Percentiles rank a stretch among this genome's conserved stretches.
Conservation (phyloP, 2,113 vertebrate genomes). For the Hyperoodon ampullatus region DNA sequence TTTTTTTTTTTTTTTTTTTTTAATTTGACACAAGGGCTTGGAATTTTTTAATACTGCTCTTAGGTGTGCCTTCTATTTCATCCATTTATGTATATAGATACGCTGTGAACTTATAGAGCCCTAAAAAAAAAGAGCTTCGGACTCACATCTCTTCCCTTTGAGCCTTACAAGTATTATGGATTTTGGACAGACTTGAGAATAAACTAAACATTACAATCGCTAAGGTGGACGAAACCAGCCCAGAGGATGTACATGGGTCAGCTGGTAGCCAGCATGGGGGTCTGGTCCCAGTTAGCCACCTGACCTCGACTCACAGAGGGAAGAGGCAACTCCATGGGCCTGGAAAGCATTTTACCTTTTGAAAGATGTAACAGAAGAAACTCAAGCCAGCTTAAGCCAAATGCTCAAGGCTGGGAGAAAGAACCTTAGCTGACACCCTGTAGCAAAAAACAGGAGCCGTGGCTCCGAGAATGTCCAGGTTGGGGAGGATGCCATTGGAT, state of each 20-base stretch:
- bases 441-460: fast-evolving
- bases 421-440: fast-evolving
- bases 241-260: fast-evolving
- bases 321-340: too few species aligned
- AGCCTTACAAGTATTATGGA: too few species aligned
- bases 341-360: not conserved
- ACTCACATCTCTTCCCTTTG: not conserved
- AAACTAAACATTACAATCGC: not conserved
- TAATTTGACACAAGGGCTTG: not conserved
- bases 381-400: not conserved
- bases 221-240: not conserved
- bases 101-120: too few species aligned
- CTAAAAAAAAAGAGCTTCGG: not conserved
- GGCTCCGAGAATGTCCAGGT: too few species aligned
- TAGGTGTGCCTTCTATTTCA: fast-evolving
- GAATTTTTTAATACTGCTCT: not conserved
- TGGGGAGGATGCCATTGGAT: not conserved
- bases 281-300: fast-evolving
- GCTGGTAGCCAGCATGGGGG: fast-evolving
- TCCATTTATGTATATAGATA: too few species aligned
- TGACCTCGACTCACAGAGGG: fast-evolving
- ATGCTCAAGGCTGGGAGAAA: not conserved
- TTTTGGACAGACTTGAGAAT: not conserved
- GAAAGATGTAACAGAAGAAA: not conserved
- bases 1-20: not conserved